Conservation (phyloP, 2,113 vertebrate species). For the Pollachius pollachius region DNA sequence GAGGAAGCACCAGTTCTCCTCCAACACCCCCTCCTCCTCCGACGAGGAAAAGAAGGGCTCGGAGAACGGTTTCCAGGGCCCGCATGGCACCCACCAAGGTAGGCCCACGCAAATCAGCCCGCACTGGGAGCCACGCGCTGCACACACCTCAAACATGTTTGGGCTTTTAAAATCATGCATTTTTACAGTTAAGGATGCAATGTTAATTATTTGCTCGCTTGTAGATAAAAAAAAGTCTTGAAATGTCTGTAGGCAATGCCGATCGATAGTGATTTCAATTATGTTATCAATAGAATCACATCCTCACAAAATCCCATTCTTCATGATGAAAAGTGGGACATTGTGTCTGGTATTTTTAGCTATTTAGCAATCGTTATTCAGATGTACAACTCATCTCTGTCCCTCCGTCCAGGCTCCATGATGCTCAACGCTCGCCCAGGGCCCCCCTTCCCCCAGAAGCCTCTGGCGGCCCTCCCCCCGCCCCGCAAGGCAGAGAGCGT, state of each 20-base stretch:
- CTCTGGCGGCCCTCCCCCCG: slow-evolving; percentile 76
- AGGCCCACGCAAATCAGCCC: slow-evolving; percentile 18
- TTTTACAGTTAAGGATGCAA: too few relatives aligned
- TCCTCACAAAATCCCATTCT: too few relatives aligned
- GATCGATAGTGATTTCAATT: too few relatives aligned
- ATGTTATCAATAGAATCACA: too few relatives aligned
- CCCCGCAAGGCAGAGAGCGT: slow-evolving; percentile 90
- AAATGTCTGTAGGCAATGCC: too few relatives aligned
- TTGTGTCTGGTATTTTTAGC: too few relatives aligned
- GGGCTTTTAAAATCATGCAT: neutral
- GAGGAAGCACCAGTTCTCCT: slow-evolving; percentile 84
- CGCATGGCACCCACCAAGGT: slow-evolving; percentile 69
- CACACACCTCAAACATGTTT: neutral
- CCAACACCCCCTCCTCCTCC: slow-evolving; percentile 71
- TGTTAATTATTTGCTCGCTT: too few relatives aligned
- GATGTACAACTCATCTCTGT: slow-evolving; percentile 4
- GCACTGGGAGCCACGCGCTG: neutral
- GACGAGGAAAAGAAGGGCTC: slow-evolving; percentile 75
- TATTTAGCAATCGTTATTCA: too few relatives aligned
- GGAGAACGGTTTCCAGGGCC: slow-evolving; percentile 56
- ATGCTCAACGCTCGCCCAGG: slow-evolving; percentile 61
- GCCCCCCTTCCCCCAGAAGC: slow-evolving; percentile 67
- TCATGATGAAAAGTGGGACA: too few relatives aligned
- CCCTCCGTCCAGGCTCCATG: slow-evolving; percentile 27
- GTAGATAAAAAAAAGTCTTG: too few relatives aligned